These are phyloP conservation scores for Drosophila aldrichi DNA, from an alignment of 2,888 invertebrate genomes.

Conservation along the genomic window DNA sequence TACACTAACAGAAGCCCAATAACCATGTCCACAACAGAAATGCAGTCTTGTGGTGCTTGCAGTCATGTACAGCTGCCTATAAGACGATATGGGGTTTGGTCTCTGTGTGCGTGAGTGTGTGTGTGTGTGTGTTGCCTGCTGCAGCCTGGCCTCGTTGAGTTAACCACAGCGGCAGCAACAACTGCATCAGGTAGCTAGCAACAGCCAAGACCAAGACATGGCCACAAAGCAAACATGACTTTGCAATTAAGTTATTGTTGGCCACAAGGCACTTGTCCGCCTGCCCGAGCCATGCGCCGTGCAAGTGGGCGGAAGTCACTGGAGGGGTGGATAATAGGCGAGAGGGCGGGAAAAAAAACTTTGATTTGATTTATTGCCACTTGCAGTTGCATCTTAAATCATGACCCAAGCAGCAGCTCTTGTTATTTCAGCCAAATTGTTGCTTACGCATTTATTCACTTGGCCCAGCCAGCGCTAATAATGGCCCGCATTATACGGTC, in stretches of 20 bases:
- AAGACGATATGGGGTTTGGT: not conserved
- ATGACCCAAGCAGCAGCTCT: conserved; percentile 30
- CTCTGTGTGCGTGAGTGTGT: conserved; percentile 9
- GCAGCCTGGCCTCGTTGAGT: conserved; percentile 27
- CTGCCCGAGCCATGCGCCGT: conserved; percentile 3
- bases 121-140: conserved; percentile 15
- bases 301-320: not conserved
- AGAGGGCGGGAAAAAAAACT: conserved; percentile 53
- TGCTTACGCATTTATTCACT: conserved; percentile 59
- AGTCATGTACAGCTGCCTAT: conserved; percentile 37
- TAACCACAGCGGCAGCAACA: conserved; percentile 39
- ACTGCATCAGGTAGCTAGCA: conserved; percentile 59
- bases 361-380: conserved; percentile 70
- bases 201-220: conserved; percentile 46
- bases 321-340: not conserved
- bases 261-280: conserved; percentile 47
- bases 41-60: conserved; percentile 35
- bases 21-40: conserved; percentile 13
- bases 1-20: not conserved
- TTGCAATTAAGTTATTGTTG: conserved; percentile 82
- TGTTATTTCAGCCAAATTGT: conserved; percentile 61
- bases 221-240: conserved; percentile 79
- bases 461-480: conserved; percentile 36
- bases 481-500: conserved; percentile 44
- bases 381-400: conserved; percentile 70